Evolutionary conservation across 2,113 vertebrate genomes (phyloP), one percentile per base, ranked within the genome.

Genomic region (Mastomys coucha): DNA sequence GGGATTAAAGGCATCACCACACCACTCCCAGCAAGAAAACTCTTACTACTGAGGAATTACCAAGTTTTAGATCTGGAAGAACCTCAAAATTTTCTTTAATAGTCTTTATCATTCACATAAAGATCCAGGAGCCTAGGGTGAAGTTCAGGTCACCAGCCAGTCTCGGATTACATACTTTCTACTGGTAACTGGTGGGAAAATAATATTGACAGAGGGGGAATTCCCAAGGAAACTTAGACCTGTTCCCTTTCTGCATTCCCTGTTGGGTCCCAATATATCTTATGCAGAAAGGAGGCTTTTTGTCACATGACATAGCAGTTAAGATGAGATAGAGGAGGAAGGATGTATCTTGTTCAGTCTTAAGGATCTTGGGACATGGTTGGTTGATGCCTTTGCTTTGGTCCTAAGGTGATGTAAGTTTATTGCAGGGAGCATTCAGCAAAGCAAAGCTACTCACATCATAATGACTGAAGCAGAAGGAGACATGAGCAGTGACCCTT

Each of bases 61-160:
- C 14, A 85, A 67, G 53, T 75, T 51, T 93, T 85, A 82, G 53
- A 77, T 33, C 51, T 77, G 0, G 31, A 95, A 89, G 20, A 77
- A 90, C 36, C 36, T 93, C 45, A 67, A 67, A 89, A 81, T 78
- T 60, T 51, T 73, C 33, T 58, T 86, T 87, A 49, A 91, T n/a
- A 45, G 14, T 67, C 39, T 95, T 82, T 22, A 28, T 45, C 85
- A 91, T 93, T 94, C 28, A 92, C 24, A 91, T 58, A 51, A 84
- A 85, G 63, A 94, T 70, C 1, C 36, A 63, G 36, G 91, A 42
- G 24, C 33, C 36, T 72, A 84, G 5, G 24, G 19, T 10, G 7
- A 76, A 88, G 42, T 49, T 39, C 87, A 22, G 14, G 69, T 81
- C 76, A 80, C 6, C 76, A 51, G 24, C 12, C 73, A 39, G 60